Percentiles rank a stretch among this genome's conserved stretches.
These are phyloP conservation scores for Ichneumoninae sp. DNA, from an alignment of 2,888 invertebrate species.

Conservation along the genomic window DNA sequence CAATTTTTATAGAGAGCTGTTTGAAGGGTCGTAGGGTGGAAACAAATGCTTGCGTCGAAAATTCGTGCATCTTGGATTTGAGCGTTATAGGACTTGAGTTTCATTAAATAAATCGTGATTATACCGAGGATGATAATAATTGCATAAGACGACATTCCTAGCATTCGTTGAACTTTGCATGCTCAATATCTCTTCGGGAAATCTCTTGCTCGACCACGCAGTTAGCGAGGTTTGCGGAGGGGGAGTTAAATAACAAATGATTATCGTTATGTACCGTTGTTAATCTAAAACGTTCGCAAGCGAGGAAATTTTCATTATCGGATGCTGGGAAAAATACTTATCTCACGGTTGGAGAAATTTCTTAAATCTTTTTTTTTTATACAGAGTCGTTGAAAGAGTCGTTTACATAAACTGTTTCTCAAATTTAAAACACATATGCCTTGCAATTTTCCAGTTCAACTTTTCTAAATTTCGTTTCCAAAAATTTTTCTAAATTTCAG, in stretches of 20 bases:
- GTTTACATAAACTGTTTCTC: neutral
- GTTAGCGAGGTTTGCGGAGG: neutral
- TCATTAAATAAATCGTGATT: too few relatives aligned
- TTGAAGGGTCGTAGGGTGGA: neutral
- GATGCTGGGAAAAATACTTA: neutral
- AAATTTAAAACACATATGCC: too few relatives aligned
- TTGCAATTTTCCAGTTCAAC: too few relatives aligned
- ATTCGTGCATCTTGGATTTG: neutral
- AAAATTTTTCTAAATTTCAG: too few relatives aligned
- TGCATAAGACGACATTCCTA: slow-evolving; percentile 58
- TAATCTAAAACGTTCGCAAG: slow-evolving; percentile 36
- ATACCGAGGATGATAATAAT: slow-evolving; percentile 40
- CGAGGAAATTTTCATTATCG: neutral
- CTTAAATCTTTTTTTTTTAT: neutral
- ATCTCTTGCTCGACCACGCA: neutral
- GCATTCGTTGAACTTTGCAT: slow-evolving; percentile 57
- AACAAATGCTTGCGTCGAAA: neutral
- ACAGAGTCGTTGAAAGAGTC: neutral
- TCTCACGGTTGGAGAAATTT: neutral
- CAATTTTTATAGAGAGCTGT: neutral
- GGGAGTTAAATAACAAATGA: slow-evolving; percentile 37
- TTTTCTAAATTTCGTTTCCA: too few relatives aligned
- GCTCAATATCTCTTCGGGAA: neutral
- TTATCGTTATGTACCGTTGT: slow-evolving; percentile 54
- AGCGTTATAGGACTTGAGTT: too few relatives aligned